Conservation (phyloP, 2,888 invertebrate species). For the Dexiosoma caninum region DNA sequence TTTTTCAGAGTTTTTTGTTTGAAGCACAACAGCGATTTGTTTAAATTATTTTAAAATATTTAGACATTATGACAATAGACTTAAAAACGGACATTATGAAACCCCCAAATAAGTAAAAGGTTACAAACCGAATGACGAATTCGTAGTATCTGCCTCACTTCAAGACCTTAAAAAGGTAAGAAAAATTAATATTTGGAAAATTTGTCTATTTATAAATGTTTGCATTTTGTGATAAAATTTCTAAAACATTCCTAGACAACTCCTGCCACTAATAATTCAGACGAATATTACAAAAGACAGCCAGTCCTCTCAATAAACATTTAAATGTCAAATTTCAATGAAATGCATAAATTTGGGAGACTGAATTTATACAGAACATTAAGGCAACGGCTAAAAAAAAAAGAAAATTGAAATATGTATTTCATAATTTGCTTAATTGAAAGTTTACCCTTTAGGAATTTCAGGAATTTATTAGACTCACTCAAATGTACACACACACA, state of each 20-base stretch:
- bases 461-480: conserved; percentile 61
- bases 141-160: not conserved
- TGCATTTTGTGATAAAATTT: conserved; percentile 39
- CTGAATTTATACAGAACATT: conserved; percentile 54
- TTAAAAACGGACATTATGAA: no score
- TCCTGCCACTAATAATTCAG: not conserved
- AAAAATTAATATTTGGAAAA: conserved; percentile 8
- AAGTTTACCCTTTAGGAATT: conserved; percentile 64
- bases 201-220: conserved; percentile 51
- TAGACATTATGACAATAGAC: no score
- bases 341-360: conserved; percentile 14
- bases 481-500: not conserved
- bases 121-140: not conserved
- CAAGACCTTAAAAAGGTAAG: not conserved
- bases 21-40: no score
- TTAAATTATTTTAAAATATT: no score
- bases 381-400: conserved; percentile 2
- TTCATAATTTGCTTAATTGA: conserved; percentile 62
- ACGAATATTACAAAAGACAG: not conserved
- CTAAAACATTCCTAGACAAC: conserved; percentile 29
- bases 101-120: not conserved
- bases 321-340: not conserved
- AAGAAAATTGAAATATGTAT: conserved; percentile 30
- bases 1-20: no score
- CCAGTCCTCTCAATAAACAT: not conserved